Conservation (phyloP, 2,113 vertebrate genomes). For the Xiphophorus couchianus region DNA sequence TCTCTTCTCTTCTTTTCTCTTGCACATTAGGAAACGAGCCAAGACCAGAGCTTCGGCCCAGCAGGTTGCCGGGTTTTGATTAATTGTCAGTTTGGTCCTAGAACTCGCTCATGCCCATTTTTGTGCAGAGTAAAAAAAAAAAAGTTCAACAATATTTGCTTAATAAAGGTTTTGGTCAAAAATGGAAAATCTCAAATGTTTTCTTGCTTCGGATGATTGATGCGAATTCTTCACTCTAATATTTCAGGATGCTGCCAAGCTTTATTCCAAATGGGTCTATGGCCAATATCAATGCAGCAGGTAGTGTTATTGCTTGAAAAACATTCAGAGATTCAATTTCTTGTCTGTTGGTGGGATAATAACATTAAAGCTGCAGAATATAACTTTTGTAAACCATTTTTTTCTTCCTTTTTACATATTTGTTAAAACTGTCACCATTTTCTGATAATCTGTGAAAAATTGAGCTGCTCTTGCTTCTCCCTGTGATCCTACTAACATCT, state of each 20-base stretch:
- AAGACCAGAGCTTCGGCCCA: conserved; percentile 42
- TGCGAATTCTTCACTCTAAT: conserved; percentile 70
- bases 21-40: conserved; percentile 32
- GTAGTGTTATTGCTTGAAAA: conserved; percentile 56
- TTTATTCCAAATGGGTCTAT: conserved; percentile 9
- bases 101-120: conserved; percentile 17
- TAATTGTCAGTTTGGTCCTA: conserved; percentile 57
- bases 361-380: background rate
- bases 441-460: too few species aligned
- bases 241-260: conserved; percentile 51
- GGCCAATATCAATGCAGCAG: conserved; percentile 32
- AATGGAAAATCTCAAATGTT: conserved; percentile 46
- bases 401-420: too few species aligned
- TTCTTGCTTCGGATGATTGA: conserved; percentile 34
- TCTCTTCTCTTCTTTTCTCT: conserved; percentile 29
- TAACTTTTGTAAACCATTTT: too few species aligned
- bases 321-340: conserved; percentile 25
- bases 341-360: background rate
- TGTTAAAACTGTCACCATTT: too few species aligned
- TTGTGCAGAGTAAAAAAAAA: conserved; percentile 15
- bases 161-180: conserved; percentile 53
- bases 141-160: conserved; percentile 57
- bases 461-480: too few species aligned
- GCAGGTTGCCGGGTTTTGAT: conserved; percentile 55
- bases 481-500: too few species aligned